Evolutionary conservation across 2,888 invertebrate species (phyloP), one percentile per base, ranked within the genome.

Genomic region (Strigamia crassipes): DNA sequence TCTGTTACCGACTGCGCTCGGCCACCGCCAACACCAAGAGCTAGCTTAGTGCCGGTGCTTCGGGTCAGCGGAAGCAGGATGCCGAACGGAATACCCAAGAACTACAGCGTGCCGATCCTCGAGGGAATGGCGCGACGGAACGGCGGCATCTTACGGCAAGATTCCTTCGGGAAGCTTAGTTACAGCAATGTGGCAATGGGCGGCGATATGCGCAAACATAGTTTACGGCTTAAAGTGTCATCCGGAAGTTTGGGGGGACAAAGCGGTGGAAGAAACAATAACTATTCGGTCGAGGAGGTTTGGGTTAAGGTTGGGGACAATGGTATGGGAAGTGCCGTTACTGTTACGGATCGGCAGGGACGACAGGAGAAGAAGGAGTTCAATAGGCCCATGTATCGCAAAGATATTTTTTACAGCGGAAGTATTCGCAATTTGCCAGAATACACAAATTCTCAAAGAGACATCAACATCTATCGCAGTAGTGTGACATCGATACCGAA

Each of bases 321-420:
- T 9, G 81, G 81, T n/a, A 5, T 81, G 8, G 81, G 81, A 0
- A 84, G 83, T 41, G 78, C 82, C 15, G 12, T 81, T 21, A 82
- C 83, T 15, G 83, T 83, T 10, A 80, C 81, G 23, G 81, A 61
- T n/a, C 61, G 41, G 15, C 38, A 31, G 2, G 51, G 31, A 15
- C 77, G 82, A 85, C 88, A 88, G 83, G 91, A 91, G 85, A 90
- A 90, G 84, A 89, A 91, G 78, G 90, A 92, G 84, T 94, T 95
- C 90, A 93, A 95, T 18, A 92, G 96, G 21, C 97, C 97, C 3
- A 89, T 98, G 89, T 96, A 96, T 9, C 91, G 97, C 81, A 96
- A 97, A 87, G 99, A 99, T 89, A 97, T 98, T 86, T 98, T 99
- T 90, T 98, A 98, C 89, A 96, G 96, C 2, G 97, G 99, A 41